A percentile compares a stretch with the other conserved stretches of the same genome.
These are phyloP conservation scores for Hipposideros larvatus DNA, from an alignment of 2,797 vertebrate species.

Conservation along the genomic window DNA sequence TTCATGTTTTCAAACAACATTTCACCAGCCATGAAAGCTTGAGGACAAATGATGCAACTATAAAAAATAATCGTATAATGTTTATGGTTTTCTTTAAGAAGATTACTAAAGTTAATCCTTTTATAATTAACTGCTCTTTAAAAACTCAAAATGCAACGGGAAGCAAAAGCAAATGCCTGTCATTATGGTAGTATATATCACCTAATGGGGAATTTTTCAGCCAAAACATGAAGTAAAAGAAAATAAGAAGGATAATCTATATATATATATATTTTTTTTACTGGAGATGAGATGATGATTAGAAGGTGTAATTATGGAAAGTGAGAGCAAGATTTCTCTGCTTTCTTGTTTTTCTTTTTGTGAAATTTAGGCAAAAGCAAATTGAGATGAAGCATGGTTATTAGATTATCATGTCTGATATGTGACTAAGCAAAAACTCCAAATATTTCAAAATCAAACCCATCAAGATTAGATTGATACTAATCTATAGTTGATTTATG, in stretches of 20 bases:
- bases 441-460: slow-evolving; percentile 66
- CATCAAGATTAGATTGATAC: slow-evolving; percentile 26
- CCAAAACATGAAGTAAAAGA: slow-evolving; percentile 11
- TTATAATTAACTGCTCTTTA: slow-evolving; percentile 41
- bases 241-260: neutral
- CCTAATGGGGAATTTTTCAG: slow-evolving; percentile 15
- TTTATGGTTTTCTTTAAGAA: slow-evolving; percentile 11
- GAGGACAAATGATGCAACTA: neutral
- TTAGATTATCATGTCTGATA: slow-evolving; percentile 38
- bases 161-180: slow-evolving; percentile 2
- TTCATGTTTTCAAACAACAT: slow-evolving; percentile 57
- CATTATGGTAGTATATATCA: neutral
- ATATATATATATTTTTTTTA: no score
- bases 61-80: neutral
- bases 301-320: slow-evolving; percentile 5
- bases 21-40: neutral
- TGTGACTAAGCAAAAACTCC: neutral
- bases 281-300: slow-evolving; percentile 12
- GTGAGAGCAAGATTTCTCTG: slow-evolving; percentile 31
- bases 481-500: slow-evolving; percentile 55
- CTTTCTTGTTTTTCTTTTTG: slow-evolving; percentile 32
- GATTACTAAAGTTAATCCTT: slow-evolving; percentile 7
- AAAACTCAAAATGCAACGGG: slow-evolving; percentile 49
- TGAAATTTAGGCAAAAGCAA: slow-evolving; percentile 57
- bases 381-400: slow-evolving; percentile 32